These are phyloP conservation scores for Paracentrotus lividus DNA, from an alignment of 53 echinoderm and acorn worm genomes.

Conservation along the genomic window DNA sequence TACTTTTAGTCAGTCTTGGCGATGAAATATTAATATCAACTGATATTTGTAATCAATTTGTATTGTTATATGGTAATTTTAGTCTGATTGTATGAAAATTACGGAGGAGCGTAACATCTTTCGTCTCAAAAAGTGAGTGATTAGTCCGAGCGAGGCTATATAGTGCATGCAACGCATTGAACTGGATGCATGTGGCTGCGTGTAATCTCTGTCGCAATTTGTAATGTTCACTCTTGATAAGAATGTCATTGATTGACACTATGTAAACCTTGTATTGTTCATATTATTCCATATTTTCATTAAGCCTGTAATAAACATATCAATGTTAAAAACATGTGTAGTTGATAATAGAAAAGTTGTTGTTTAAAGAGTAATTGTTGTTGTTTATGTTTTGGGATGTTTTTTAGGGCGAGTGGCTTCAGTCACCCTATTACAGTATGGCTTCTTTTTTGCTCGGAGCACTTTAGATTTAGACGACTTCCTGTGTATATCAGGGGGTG, in stretches of 20 bases:
- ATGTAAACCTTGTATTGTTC: not conserved
- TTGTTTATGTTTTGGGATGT: no score
- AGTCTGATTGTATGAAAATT: not conserved
- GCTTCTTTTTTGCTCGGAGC: not conserved
- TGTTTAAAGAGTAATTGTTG: not conserved
- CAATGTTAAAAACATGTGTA: not conserved
- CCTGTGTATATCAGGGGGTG: no score
- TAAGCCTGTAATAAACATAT: not conserved
- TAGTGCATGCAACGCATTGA: not conserved
- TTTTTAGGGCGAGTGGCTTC: not conserved
- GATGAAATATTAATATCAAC: not conserved
- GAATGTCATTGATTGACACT: slow-evolving; percentile 45
- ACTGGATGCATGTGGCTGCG: slow-evolving; percentile 53
- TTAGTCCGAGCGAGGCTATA: slow-evolving; percentile 23
- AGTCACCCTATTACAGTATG: not conserved
- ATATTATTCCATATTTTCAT: not conserved
- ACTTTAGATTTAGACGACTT: no score
- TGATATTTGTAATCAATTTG: slow-evolving; percentile 5
- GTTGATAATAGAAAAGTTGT: not conserved
- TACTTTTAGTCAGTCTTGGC: not conserved
- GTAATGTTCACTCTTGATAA: slow-evolving; percentile 39
- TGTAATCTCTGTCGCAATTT: slow-evolving; percentile 43
- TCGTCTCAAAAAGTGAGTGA: slow-evolving; percentile 30
- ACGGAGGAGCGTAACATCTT: slow-evolving; percentile 28
- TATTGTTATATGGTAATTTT: not conserved